Base-by-base conservation (phyloP, 2,888 invertebrate species). In the Calliopum simillimum region DNA sequence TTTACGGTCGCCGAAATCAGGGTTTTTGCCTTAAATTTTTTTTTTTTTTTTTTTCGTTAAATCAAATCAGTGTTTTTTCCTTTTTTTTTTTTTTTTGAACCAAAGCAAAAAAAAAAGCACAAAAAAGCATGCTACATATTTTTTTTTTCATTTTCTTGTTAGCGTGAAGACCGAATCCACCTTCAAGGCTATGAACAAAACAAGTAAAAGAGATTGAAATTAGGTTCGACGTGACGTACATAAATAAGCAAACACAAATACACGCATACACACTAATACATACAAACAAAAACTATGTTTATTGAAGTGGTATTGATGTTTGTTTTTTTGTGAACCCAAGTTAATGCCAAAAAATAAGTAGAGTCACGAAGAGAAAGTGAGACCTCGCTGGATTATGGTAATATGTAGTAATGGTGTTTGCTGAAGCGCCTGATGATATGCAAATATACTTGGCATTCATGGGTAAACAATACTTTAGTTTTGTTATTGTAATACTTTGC, bases 361-460 rank as follows among this genome's bases (percentile, higher is more conserved):
- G 33, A 33, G 33, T 8, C 33, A 33, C 33, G 33, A 33, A 33
- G 33, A 33, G 33, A 33, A 33, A 33, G 8, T 8, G 33, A 33
- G 19, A 21, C 19, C 16, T 19, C 49, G 5, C 49, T 33, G 49
- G 49, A 49, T n/a, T n/a, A 19, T 19, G 51, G n/a, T 51, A 21
- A 14, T 14, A n/a, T n/a, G n/a, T n/a, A 11, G 14, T 14, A 51
- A 64, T 69, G 62, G 49, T 69, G 69, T 70, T 70, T 53, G 66
- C 25, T 47, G 51, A 61, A 64, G 58, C 66, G 65, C 66, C 67
- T 70, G 74, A 76, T 74, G 74, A 77, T 76, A 79, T 77, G 78
- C 79, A 79, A 78, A 79, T 78, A 68, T 65, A 51, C 64, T 69
- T 69, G 72, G 73, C 74, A 72, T 71, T 74, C 70, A 71, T 44